Base-by-base conservation (phyloP, 2,888 invertebrate genomes). In the Heliconius ethilla region DNA sequence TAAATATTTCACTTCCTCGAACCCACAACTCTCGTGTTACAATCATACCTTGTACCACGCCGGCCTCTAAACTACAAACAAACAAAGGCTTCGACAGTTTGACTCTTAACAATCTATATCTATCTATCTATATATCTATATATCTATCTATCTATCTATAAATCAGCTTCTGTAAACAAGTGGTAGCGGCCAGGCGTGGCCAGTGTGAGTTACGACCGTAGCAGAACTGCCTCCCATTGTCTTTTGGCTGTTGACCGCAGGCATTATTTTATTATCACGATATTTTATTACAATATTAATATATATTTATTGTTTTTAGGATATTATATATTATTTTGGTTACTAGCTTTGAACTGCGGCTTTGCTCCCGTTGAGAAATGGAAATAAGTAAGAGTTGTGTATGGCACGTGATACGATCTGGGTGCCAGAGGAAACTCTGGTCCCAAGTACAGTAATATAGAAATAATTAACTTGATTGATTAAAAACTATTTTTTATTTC, bases 201-300 rank as follows among this genome's bases (percentile, higher is more conserved):
- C 62, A 72, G 70, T 77, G 80, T 80, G 75, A 80, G 40, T 80
- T 80, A 80, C 70, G 75, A 77, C 70, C 75, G 22, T 45, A 73
- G 55, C 80, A 80, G 79, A 73, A 75, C 73, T 72, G 75, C 79
- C 72, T 79, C 55, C 78, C 73, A 78, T 79, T 80, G 80, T 77
- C 72, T 77, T 63, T 74, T 75, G 27, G 75, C 79, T 77, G 81
- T 80, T 80, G 78, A 80, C 78, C 82, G 76, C 78, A 81, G 78
- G 65, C 76, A n/a, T 80, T 78, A 70, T 72, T 72, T 78, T 75
- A 75, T 78, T 51, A 77, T 51, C 69, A 25, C 22, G 51, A 37
- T 67, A 63, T 51, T 67, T 67, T 40, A 67, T 67, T 15, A 11
- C 67, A 37, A 55, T 67, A 67, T 37, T 37, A n/a, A 67, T 67